Conservation (phyloP, 2,888 invertebrate genomes). For the Caenorhabditis sulstoni region DNA sequence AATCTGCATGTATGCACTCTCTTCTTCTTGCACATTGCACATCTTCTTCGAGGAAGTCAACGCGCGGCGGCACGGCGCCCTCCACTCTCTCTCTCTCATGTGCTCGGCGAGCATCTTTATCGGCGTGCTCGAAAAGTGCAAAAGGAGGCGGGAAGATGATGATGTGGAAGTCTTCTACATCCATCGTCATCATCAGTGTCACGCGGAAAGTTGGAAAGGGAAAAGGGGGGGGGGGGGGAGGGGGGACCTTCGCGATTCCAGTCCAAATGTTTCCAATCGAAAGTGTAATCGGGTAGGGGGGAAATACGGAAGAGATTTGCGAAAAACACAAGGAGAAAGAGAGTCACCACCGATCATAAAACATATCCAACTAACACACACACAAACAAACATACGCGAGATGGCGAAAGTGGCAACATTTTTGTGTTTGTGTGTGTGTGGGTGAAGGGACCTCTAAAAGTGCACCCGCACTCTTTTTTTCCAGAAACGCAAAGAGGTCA, state of each 20-base stretch:
- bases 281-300: too few species aligned
- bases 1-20: constrained; percentile 9
- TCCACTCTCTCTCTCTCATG: constrained; percentile 20
- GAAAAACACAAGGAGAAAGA: constrained; percentile 24
- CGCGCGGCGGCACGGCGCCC: constrained; percentile 20
- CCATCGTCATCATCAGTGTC: too few species aligned
- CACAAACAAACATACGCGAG: too few species aligned
- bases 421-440: background rate
- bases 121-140: background rate
- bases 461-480: constrained; percentile 50
- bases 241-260: too few species aligned
- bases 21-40: background rate
- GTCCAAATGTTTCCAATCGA: too few species aligned
- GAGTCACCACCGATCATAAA: background rate
- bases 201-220: too few species aligned
- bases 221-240: too few species aligned
- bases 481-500: constrained; percentile 39
- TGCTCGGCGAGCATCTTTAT: background rate
- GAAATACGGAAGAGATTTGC: constrained; percentile 25
- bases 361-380: background rate
- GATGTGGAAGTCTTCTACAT: constrained; percentile 32
- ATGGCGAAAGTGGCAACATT: constrained; percentile 24
- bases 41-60: constrained; percentile 16
- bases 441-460: constrained; percentile 16
- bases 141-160: constrained; percentile 11